A percentile compares a stretch with the other conserved stretches of the same genome.
These are phyloP conservation scores for Steinernema feltiae DNA, from an alignment of 1,140 invertebrate genomes.

Conservation along the genomic window DNA sequence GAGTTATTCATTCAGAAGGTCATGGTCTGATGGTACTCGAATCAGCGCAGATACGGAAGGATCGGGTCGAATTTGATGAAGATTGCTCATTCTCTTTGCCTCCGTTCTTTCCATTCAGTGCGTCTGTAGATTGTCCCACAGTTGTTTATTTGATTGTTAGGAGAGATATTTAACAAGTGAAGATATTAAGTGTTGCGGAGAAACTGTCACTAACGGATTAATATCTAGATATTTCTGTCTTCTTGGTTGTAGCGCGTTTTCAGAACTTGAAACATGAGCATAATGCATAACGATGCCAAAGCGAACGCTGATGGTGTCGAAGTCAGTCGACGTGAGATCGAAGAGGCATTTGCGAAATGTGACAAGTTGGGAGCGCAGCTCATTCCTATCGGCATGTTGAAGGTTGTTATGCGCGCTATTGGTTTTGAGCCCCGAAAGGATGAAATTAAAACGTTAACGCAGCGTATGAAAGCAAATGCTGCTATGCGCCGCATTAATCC, in stretches of 20 bases:
- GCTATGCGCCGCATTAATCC: neutral
- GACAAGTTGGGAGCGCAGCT: neutral
- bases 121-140: constrained; percentile 8
- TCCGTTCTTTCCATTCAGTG: neutral
- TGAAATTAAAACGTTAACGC: neutral
- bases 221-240: too few species aligned
- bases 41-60: neutral
- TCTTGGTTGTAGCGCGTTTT: too few species aligned
- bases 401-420: neutral
- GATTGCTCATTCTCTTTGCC: neutral
- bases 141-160: neutral
- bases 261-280: neutral
- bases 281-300: neutral
- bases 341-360: neutral
- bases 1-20: neutral
- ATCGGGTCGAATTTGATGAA: neutral
- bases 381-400: neutral
- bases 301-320: neutral
- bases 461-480: neutral
- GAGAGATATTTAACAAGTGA: neutral
- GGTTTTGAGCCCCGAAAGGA: neutral
- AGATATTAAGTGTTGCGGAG: neutral
- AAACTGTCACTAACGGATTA: too few species aligned
- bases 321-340: constrained; percentile 3
- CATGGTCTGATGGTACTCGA: neutral